Evolutionary conservation across 2,113 vertebrate species (phyloP).

Genomic region (Sinocyclocheilus maitianheensis): DNA sequence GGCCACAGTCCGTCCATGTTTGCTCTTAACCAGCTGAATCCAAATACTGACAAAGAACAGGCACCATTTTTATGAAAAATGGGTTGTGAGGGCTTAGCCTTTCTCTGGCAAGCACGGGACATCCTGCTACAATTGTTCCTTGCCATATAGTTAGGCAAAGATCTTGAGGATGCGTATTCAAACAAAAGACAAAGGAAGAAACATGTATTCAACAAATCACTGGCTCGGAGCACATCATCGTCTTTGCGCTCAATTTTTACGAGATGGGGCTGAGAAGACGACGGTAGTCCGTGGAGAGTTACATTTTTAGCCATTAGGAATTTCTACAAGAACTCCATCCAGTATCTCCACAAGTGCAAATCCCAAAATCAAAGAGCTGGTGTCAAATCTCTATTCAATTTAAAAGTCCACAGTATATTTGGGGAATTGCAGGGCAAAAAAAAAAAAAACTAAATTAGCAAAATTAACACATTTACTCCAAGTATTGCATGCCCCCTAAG

Average conservation of each 20-base stretch:
- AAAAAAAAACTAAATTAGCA: background rate
- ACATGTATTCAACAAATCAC: slow-evolving; percentile 14
- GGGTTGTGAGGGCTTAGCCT: background rate
- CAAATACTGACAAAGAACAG: slow-evolving; percentile 9
- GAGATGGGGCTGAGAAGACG: background rate
- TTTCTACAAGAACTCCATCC: slow-evolving; percentile 14
- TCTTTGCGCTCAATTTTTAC: slow-evolving; percentile 5
- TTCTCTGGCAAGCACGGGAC: background rate
- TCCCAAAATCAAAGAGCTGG: slow-evolving; percentile 45
- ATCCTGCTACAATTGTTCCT: slow-evolving; percentile 24
- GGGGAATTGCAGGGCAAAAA: background rate
- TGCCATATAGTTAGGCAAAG: background rate
- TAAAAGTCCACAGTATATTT: slow-evolving; percentile 35
- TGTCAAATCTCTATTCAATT: slow-evolving; percentile 41
- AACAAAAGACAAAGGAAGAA: slow-evolving; percentile 29
- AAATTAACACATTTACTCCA: slow-evolving; percentile 37
- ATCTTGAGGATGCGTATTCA: background rate
- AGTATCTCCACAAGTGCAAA: slow-evolving; percentile 65
- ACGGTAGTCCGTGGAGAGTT: background rate
- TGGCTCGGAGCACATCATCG: background rate
- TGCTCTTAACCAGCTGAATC: slow-evolving; percentile 23
- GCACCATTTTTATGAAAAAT: slow-evolving; percentile 31
- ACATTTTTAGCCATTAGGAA: background rate
- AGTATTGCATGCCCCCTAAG: slow-evolving; percentile 53
- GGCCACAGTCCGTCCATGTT: background rate